A percentile compares a stretch with the other conserved stretches of the same genome.
These are phyloP conservation scores for Tridacna gigas DNA, from an alignment of 2,888 invertebrate genomes.

Conservation along the genomic window DNA sequence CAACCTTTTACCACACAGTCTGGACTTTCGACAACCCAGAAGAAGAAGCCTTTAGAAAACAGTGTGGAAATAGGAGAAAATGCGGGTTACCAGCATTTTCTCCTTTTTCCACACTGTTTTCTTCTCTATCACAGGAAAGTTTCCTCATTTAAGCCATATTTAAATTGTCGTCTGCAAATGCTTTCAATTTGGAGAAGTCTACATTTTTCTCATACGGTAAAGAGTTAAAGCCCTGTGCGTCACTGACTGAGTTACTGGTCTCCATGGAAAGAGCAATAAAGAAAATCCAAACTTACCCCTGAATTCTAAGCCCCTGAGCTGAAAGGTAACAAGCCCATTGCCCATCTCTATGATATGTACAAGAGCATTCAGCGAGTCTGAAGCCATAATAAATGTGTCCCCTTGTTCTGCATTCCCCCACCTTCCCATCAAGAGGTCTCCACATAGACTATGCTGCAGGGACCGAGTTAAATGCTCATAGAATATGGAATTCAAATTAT, in stretches of 20 bases:
- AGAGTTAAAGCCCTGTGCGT: background rate
- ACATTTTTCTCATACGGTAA: background rate
- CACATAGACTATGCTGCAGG: conserved; percentile 96
- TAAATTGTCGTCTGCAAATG: background rate
- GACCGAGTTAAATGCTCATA: conserved; percentile 99
- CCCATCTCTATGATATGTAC: conserved; percentile 99
- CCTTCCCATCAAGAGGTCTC: conserved; percentile 86
- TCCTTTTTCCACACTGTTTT: background rate
- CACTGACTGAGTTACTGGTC: background rate
- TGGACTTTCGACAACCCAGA: too few species aligned
- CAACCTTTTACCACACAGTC: too few species aligned
- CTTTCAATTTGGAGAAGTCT: background rate
- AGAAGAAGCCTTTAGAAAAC: too few species aligned
- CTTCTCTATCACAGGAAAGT: background rate
- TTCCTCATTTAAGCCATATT: background rate
- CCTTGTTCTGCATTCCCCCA: conserved; percentile 99
- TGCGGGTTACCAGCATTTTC: too few species aligned
- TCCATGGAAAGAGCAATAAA: background rate
- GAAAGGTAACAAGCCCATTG: conserved; percentile 99
- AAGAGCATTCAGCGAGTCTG: conserved; percentile 98
- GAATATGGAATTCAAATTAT: conserved; percentile 99
- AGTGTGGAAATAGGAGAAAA: too few species aligned
- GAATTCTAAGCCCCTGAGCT: conserved; percentile 98
- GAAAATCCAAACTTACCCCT: conserved; percentile 86
- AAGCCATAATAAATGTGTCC: conserved; percentile 98